Conservation (phyloP, 2,113 vertebrate species). For the Thermophis baileyi region DNA sequence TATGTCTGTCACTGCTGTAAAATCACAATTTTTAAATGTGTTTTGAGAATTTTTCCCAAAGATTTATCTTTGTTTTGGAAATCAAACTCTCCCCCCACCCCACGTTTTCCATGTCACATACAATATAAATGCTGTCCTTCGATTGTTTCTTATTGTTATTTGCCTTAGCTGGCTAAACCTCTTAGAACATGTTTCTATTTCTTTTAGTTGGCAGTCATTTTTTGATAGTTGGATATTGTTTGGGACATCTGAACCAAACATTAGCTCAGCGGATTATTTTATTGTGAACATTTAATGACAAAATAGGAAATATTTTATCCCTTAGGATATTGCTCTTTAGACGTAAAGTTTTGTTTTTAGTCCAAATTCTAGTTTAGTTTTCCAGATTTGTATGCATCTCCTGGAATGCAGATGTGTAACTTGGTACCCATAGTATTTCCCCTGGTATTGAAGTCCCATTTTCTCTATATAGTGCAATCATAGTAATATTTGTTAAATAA, state of each 20-base stretch:
- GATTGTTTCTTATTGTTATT: neutral
- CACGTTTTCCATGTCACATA: neutral
- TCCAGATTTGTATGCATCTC: neutral
- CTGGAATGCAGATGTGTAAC: neutral
- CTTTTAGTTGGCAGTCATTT: neutral
- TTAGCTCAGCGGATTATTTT: neutral
- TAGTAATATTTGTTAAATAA: neutral
- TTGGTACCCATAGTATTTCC: neutral
- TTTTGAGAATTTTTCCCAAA: too few relatives aligned
- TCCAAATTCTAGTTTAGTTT: neutral
- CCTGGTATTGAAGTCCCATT: neutral
- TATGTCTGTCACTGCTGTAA: slow-evolving; percentile 8
- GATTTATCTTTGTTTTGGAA: neutral
- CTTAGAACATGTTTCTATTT: neutral
- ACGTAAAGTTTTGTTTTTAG: neutral
- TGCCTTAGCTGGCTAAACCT: neutral
- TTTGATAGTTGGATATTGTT: neutral
- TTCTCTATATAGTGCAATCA: neutral
- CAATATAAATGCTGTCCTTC: neutral
- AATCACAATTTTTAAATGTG: neutral
- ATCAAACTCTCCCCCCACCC: neutral
- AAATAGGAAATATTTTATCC: slow-evolving; percentile 15
- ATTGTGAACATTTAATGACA: neutral
- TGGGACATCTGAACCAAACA: neutral
- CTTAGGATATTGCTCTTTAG: neutral